phyloP scores from a whole-genome alignment of 2,888 invertebrate species.

The Cetonia aurata region DNA sequence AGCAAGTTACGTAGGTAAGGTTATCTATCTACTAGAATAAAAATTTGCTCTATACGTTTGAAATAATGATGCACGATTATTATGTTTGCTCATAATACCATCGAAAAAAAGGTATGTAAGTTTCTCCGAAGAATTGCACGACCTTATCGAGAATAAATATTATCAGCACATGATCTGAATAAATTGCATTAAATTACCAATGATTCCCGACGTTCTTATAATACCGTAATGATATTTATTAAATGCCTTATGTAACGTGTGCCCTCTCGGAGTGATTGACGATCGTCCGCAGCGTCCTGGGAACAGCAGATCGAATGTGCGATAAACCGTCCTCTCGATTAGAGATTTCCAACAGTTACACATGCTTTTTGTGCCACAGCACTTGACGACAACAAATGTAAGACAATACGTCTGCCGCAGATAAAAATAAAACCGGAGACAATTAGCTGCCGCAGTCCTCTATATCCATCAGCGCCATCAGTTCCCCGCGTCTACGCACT shows the following conservation, averaged over 20 bases:
- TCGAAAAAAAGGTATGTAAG: conserved; percentile 13
- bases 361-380: conserved; percentile 38
- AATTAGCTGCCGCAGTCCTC: conserved; percentile 34
- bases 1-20: no score
- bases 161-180: conserved; percentile 27
- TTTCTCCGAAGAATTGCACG: conserved; percentile 13
- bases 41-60: no score
- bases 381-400: conserved; percentile 42
- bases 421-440: conserved; percentile 41
- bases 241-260: conserved; percentile 46
- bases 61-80: no score
- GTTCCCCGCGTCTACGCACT: conserved; percentile 14
- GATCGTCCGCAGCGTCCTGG: conserved; percentile 49
- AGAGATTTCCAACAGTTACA: conserved; percentile 46
- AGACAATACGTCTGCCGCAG: conserved; percentile 33
- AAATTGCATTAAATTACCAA: conserved; percentile 38
- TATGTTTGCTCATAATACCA: neutral
- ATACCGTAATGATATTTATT: conserved; percentile 43
- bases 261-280: conserved; percentile 50
- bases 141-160: conserved; percentile 36
- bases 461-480: conserved; percentile 37
- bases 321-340: conserved; percentile 51
- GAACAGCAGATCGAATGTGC: conserved; percentile 52
- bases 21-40: no score
- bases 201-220: conserved; percentile 16